Conservation (phyloP, 1,140 invertebrate species). For the Melitaea cinxia region DNA sequence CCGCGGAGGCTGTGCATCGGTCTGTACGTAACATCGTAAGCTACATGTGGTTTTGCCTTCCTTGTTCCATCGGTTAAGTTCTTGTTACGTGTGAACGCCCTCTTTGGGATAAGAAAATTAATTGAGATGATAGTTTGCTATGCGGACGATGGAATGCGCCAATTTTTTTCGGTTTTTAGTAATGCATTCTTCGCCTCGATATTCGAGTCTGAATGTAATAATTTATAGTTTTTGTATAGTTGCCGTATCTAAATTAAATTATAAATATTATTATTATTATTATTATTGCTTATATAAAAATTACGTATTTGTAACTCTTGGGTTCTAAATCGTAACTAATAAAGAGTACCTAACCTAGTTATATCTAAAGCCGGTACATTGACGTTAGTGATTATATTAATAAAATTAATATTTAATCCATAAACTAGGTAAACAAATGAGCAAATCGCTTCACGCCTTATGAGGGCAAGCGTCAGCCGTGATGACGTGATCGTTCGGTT, state of each 20-base stretch:
- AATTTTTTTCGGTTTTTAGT: slow-evolving; percentile 14
- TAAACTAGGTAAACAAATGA: slow-evolving; percentile 37
- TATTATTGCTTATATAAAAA: too few species aligned
- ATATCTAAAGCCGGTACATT: slow-evolving; percentile 11
- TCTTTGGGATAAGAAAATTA: slow-evolving; percentile 58
- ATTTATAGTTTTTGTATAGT: too few species aligned
- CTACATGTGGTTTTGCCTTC: slow-evolving; percentile 66
- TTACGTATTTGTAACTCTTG: too few species aligned
- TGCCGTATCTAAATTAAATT: too few species aligned
- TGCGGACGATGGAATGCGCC: slow-evolving; percentile 18
- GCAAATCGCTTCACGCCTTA: slow-evolving; percentile 46
- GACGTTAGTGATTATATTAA: slow-evolving; percentile 15
- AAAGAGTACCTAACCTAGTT: too few species aligned
- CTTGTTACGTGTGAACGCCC: slow-evolving; percentile 59
- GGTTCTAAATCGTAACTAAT: too few species aligned
- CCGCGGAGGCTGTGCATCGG: slow-evolving; percentile 65
- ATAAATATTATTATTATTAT: too few species aligned
- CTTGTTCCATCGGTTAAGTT: slow-evolving; percentile 59
- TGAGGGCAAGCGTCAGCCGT: slow-evolving; percentile 40
- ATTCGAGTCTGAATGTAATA: too few species aligned
- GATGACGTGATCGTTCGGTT: slow-evolving; percentile 50
- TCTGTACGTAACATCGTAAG: slow-evolving; percentile 54
- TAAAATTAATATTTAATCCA: slow-evolving; percentile 25
- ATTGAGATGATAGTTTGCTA: slow-evolving; percentile 12
- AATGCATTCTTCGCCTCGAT: slow-evolving; percentile 8